phyloP scores from a whole-genome alignment of 2,113 vertebrate genomes.

The Elanus axillaris region DNA sequence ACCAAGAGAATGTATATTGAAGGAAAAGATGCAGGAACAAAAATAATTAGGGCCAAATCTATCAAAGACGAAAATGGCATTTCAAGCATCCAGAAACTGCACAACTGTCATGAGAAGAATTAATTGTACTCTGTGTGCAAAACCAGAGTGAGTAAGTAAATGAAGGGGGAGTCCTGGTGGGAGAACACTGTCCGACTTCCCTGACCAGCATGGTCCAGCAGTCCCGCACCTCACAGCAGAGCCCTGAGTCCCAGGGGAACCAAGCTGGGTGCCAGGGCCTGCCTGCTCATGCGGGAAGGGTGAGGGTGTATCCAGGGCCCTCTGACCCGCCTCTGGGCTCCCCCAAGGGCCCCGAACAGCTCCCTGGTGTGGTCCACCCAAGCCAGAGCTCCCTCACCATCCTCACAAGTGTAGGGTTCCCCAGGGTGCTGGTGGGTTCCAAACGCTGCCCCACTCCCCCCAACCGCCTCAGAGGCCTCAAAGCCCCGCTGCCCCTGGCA shows the following conservation, averaged over 20 bases:
- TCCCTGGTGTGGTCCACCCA: no score
- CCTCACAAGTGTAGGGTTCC: background rate
- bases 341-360: background rate
- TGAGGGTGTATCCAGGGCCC: fast-evolving
- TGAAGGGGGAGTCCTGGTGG: no score
- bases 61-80: background rate
- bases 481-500: background rate
- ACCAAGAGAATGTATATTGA: background rate
- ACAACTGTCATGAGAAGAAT: background rate
- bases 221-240: fast-evolving
- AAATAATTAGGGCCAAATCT: background rate
- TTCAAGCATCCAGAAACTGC: background rate
- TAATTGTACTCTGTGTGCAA: background rate
- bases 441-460: fast-evolving
- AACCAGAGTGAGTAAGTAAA: background rate
- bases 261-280: background rate
- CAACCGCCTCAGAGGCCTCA: background rate
- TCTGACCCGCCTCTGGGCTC: background rate
- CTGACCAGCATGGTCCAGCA: background rate
- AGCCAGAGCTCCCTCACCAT: background rate
- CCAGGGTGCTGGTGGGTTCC: no score
- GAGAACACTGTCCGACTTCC: background rate
- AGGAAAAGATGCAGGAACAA: background rate
- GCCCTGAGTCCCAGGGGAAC: background rate
- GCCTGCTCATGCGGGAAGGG: background rate